Conservation (phyloP, 2,797 vertebrate genomes). For the Rhynchotus rufescens region DNA sequence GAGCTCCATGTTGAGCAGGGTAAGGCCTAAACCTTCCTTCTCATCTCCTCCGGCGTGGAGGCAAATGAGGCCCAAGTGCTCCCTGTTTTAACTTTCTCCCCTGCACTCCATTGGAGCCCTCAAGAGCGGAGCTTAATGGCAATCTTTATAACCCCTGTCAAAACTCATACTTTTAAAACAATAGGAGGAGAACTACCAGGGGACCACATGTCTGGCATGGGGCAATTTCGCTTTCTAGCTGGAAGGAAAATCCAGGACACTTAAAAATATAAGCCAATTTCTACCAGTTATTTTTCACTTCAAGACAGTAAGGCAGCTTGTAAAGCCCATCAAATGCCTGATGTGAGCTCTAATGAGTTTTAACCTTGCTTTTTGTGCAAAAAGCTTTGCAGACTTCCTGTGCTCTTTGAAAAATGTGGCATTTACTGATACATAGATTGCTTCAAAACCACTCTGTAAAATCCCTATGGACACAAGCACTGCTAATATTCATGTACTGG, state of each 20-base stretch:
- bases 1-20: neutral
- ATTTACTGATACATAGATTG: slow-evolving; percentile 51
- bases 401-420: slow-evolving; percentile 43
- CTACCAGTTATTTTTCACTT: slow-evolving; percentile 51
- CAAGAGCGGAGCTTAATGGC: neutral
- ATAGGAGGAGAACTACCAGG: slow-evolving; percentile 3
- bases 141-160: slow-evolving; percentile 33
- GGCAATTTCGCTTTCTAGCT: slow-evolving; percentile 17
- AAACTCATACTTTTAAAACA: slow-evolving; percentile 42
- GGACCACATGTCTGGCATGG: neutral
- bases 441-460: slow-evolving; percentile 55
- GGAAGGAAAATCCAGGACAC: slow-evolving; percentile 14
- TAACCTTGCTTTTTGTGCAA: slow-evolving; percentile 61
- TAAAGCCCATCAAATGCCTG: slow-evolving; percentile 56
- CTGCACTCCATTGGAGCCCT: neutral
- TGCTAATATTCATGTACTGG: slow-evolving; percentile 20
- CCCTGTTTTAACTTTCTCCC: neutral
- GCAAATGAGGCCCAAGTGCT: neutral
- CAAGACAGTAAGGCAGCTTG: slow-evolving; percentile 8
- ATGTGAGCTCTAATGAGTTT: slow-evolving; percentile 67
- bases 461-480: slow-evolving; percentile 45
- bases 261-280: slow-evolving; percentile 60
- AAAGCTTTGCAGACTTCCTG: slow-evolving; percentile 64
- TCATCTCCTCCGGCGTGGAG: neutral
- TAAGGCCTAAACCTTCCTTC: neutral